phyloP scores from a whole-genome alignment of 37 sponge, comb jelly and placozoan genomes.

The Diacarnus erythraeanus region DNA sequence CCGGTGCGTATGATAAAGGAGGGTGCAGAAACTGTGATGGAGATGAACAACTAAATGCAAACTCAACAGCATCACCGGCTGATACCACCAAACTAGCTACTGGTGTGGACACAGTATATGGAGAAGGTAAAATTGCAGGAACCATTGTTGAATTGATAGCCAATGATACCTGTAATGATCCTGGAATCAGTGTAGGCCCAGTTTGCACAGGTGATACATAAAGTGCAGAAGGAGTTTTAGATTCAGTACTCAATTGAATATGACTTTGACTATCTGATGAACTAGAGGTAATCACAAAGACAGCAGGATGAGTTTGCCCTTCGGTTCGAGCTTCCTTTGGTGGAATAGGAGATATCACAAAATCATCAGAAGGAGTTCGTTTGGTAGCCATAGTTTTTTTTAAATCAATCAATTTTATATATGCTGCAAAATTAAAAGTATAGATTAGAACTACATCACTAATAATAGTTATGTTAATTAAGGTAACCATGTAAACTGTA shows the following conservation, averaged over 20 bases:
- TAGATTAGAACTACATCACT: too few relatives aligned
- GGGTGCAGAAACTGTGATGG: slow-evolving; percentile 72
- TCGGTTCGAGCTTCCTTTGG: slow-evolving; percentile 34
- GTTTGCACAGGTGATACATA: background rate
- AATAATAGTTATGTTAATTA: too few relatives aligned
- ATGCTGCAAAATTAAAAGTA: background rate
- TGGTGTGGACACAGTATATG: background rate
- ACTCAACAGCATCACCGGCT: background rate
- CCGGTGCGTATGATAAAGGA: slow-evolving; percentile 17
- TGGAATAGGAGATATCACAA: slow-evolving; percentile 6
- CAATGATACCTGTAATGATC: too few relatives aligned
- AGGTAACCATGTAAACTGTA: too few relatives aligned
- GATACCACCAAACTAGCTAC: background rate
- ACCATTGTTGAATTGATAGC: background rate
- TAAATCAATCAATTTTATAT: background rate
- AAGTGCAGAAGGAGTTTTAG: background rate
- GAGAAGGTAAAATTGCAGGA: background rate
- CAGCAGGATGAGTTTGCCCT: background rate
- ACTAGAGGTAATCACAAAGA: background rate
- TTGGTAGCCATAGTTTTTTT: slow-evolving; percentile 27
- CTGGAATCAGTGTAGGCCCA: too few relatives aligned
- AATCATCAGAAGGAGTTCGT: slow-evolving; percentile 24
- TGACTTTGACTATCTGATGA: background rate
- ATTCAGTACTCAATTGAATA: background rate
- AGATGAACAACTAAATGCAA: slow-evolving; percentile 46